Percentiles rank a stretch among this genome's conserved stretches.
These are phyloP conservation scores for Ibycter americanus DNA, from an alignment of 2,797 vertebrate species.

Conservation along the genomic window DNA sequence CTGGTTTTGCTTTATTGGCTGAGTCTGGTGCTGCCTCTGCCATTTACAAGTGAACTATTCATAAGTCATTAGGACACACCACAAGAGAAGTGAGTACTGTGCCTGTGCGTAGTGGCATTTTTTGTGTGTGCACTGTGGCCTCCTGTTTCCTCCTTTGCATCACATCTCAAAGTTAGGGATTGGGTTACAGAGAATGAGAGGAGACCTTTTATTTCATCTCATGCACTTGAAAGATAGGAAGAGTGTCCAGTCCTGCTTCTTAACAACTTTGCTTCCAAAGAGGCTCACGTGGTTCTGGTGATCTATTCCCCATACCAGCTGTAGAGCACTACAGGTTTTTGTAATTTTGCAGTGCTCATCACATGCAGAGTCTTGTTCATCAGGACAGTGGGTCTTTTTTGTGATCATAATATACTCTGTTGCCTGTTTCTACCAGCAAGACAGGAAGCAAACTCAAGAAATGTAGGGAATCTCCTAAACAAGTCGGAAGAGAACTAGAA, in stretches of 20 bases:
- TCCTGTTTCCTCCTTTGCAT: neutral
- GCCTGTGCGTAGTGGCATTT: neutral
- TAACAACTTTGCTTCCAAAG: neutral
- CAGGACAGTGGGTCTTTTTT: neutral
- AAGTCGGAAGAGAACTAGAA: neutral
- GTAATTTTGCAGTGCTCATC: neutral
- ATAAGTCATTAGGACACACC: neutral
- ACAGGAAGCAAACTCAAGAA: neutral
- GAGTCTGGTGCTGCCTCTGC: conserved; percentile 7
- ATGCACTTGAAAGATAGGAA: neutral
- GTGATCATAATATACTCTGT: neutral
- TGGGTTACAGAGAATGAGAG: neutral
- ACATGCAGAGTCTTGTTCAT: neutral
- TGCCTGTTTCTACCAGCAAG: neutral
- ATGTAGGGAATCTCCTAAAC: neutral
- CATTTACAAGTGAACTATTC: neutral
- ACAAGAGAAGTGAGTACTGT: neutral
- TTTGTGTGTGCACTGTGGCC: neutral
- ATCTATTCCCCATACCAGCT: neutral
- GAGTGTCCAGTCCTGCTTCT: neutral
- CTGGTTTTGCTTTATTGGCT: conserved; percentile 4
- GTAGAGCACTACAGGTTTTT: neutral
- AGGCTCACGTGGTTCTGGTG: neutral
- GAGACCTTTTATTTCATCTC: neutral
- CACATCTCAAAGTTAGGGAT: neutral